phyloP scores from a whole-genome alignment of 1,140 invertebrate genomes.

The Andricus grossulariae region DNA sequence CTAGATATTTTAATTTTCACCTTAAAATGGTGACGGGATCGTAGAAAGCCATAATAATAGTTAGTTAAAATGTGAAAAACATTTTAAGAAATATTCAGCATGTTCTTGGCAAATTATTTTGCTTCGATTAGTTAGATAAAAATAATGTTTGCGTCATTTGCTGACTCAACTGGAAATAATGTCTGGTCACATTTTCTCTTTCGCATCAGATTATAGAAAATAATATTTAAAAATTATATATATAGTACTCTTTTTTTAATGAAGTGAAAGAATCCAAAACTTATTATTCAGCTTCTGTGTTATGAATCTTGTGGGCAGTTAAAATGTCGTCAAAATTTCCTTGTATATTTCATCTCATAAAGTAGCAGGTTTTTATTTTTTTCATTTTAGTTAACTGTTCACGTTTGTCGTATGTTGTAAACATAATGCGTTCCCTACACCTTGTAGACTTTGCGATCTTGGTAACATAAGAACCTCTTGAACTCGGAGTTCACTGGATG shows the following conservation, averaged over 20 bases:
- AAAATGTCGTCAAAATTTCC: constrained; percentile 9
- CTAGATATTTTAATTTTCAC: too few relatives aligned
- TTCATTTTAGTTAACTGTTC: constrained; percentile 60
- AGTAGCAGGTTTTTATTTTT: background rate
- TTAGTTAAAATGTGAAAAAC: too few relatives aligned
- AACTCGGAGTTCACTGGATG: constrained; percentile 41
- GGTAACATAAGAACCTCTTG: constrained; percentile 51
- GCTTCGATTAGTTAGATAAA: background rate
- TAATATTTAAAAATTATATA: too few relatives aligned
- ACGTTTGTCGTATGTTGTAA: constrained; percentile 66
- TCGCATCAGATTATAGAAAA: too few relatives aligned
- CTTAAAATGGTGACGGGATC: too few relatives aligned
- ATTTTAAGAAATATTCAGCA: too few relatives aligned
- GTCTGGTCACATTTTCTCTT: too few relatives aligned
- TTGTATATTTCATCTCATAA: constrained; percentile 10
- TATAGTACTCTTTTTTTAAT: too few relatives aligned
- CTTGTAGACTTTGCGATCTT: constrained; percentile 49
- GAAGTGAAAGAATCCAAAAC: too few relatives aligned
- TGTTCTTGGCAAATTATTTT: too few relatives aligned
- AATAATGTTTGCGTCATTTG: background rate
- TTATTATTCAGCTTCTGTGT: background rate
- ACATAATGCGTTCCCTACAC: constrained; percentile 58
- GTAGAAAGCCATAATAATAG: too few relatives aligned
- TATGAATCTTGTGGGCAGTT: constrained; percentile 15
- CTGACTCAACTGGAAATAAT: background rate